A percentile compares a stretch with the other conserved stretches of the same genome.
These are phyloP conservation scores for zebrafish (Danio rerio) DNA, from an alignment of 2,113 vertebrate species.

Conservation along the genomic window DNA sequence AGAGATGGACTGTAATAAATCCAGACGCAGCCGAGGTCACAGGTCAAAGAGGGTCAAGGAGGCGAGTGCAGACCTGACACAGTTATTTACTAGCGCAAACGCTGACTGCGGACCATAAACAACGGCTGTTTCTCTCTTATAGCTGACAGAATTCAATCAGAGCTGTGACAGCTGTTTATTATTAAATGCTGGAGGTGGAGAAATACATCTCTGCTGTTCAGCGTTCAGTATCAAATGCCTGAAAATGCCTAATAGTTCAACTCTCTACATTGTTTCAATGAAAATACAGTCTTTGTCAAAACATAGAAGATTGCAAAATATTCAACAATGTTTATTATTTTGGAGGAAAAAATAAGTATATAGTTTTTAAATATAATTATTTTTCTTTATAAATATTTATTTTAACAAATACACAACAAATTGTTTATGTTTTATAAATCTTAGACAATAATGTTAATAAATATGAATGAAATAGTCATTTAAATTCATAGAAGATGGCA, in stretches of 20 bases:
- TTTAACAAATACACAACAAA: no score
- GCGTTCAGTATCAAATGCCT: neutral
- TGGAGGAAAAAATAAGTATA: no score
- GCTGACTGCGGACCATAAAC: neutral
- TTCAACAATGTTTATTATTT: no score
- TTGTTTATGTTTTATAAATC: no score
- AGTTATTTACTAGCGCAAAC: constrained; percentile 23
- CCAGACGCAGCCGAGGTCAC: constrained; percentile 21
- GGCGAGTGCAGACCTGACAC: neutral
- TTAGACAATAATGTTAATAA: no score
- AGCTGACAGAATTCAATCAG: neutral
- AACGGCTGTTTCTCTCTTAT: neutral
- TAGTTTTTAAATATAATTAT: no score
- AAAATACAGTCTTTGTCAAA: no score
- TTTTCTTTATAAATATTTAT: no score
- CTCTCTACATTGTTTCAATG: no score
- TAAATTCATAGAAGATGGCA: no score
- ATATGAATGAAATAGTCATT: no score
- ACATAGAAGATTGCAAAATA: no score
- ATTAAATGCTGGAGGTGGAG: neutral
- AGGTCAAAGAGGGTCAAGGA: constrained; percentile 37
- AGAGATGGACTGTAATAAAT: constrained; percentile 37
- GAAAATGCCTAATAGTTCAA: neutral
- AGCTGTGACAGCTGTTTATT: neutral
- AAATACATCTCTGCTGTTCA: neutral